These are phyloP conservation scores for Tamandua tetradactyla DNA, from an alignment of 2,797 vertebrate genomes.

Conservation along the genomic window DNA sequence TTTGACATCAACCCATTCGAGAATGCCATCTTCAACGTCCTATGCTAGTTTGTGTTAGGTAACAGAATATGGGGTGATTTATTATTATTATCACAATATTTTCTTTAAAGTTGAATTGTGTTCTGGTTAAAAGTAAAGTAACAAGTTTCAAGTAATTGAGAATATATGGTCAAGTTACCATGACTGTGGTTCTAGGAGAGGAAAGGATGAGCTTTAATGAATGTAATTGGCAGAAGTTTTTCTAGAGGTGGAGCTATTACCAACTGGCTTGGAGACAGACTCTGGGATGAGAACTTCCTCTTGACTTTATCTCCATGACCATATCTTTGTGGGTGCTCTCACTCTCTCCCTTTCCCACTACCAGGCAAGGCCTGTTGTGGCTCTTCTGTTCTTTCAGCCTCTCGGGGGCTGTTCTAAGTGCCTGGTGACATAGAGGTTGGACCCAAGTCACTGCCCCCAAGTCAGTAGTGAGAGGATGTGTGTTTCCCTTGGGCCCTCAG, in stretches of 20 bases:
- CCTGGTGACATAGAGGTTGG: neutral
- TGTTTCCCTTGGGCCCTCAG: neutral
- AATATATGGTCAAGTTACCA: conserved; percentile 38
- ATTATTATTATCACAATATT: conserved; percentile 46
- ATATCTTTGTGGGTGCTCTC: too few species aligned
- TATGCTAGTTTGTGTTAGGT: too few species aligned
- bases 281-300: neutral
- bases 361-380: neutral
- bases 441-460: neutral
- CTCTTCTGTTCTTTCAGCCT: neutral
- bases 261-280: neutral
- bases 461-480: neutral
- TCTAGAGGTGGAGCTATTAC: neutral
- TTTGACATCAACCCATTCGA: neutral
- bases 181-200: neutral
- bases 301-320: neutral
- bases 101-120: conserved; percentile 67
- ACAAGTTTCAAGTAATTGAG: conserved; percentile 32
- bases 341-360: neutral
- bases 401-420: neutral
- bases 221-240: neutral
- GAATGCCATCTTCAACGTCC: neutral
- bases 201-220: conserved; percentile 22
- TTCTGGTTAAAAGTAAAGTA: conserved; percentile 59
- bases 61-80: conserved; percentile 48